A percentile compares a stretch with the other conserved stretches of the same genome.
Conservation (phyloP, 2,797 vertebrate species). For the Sebastes flavidus region DNA sequence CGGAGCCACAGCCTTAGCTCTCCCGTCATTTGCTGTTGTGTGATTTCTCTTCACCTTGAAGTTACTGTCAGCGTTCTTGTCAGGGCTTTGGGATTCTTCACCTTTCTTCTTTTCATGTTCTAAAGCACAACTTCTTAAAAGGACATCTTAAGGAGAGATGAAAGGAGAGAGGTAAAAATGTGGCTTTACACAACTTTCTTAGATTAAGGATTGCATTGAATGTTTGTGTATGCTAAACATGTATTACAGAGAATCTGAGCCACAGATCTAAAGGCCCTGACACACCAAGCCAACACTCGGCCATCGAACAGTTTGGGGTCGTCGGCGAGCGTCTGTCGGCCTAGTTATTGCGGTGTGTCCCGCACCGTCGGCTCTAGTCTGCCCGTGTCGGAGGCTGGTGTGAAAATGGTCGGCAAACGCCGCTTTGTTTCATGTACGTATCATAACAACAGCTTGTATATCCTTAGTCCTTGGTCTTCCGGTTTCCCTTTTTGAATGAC, state of each 20-base stretch:
- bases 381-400: no score
- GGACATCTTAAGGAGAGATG: slow-evolving; percentile 41
- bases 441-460: no score
- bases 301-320: no score
- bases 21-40: slow-evolving; percentile 1
- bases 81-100: slow-evolving; percentile 2
- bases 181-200: neutral
- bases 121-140: slow-evolving; percentile 27
- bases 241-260: neutral
- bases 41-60: slow-evolving; percentile 39
- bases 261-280: neutral
- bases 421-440: no score
- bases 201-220: neutral
- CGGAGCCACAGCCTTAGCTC: neutral
- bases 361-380: no score
- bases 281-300: neutral
- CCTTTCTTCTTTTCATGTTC: slow-evolving; percentile 37
- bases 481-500: no score
- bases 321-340: no score
- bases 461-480: no score
- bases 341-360: no score
- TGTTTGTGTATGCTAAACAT: neutral
- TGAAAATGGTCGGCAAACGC: no score
- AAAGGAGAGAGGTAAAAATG: slow-evolving; percentile 4
- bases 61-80: neutral